Percentiles rank a stretch among this genome's conserved stretches.
Conservation (phyloP, 2,797 vertebrate species). For the Serranus cabrilla region DNA sequence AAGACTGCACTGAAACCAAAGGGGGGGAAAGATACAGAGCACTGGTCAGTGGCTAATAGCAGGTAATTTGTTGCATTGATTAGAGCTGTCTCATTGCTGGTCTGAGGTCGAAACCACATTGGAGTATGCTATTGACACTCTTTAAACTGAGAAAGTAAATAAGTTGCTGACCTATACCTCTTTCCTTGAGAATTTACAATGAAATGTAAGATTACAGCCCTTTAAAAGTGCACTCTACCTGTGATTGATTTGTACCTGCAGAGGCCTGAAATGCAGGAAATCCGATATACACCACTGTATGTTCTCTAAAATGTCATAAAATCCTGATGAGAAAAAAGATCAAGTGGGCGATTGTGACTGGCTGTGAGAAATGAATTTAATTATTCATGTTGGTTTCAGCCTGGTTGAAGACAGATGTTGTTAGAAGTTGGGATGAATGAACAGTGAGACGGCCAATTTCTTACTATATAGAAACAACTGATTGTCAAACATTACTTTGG, state of each 20-base stretch:
- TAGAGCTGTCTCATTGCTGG: slow-evolving; percentile 48
- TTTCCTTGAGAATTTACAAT: slow-evolving; percentile 38
- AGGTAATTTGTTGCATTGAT: slow-evolving; percentile 75
- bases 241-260: slow-evolving; percentile 18
- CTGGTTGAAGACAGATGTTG: slow-evolving; percentile 9
- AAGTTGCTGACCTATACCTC: slow-evolving; percentile 35
- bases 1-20: slow-evolving; percentile 43
- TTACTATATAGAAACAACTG: neutral
- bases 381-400: slow-evolving; percentile 30
- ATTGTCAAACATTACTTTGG: slow-evolving; percentile 17
- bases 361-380: slow-evolving; percentile 16
- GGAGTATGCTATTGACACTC: slow-evolving; percentile 48
- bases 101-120: slow-evolving; percentile 51
- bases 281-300: slow-evolving; percentile 7
- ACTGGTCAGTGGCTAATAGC: slow-evolving; percentile 64
- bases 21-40: slow-evolving; percentile 39
- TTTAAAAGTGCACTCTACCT: slow-evolving; percentile 7
- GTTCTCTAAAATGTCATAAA: slow-evolving; percentile 25
- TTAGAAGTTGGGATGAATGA: neutral
- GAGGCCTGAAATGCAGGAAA: slow-evolving; percentile 9
- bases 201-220: slow-evolving; percentile 38
- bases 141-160: slow-evolving; percentile 43
- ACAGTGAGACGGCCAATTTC: slow-evolving; percentile 9
- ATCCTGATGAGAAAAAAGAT: slow-evolving; percentile 24
- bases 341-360: slow-evolving; percentile 12